These are phyloP conservation scores for Achatina immaculata DNA, from an alignment of 1,140 invertebrate species.

Conservation along the genomic window DNA sequence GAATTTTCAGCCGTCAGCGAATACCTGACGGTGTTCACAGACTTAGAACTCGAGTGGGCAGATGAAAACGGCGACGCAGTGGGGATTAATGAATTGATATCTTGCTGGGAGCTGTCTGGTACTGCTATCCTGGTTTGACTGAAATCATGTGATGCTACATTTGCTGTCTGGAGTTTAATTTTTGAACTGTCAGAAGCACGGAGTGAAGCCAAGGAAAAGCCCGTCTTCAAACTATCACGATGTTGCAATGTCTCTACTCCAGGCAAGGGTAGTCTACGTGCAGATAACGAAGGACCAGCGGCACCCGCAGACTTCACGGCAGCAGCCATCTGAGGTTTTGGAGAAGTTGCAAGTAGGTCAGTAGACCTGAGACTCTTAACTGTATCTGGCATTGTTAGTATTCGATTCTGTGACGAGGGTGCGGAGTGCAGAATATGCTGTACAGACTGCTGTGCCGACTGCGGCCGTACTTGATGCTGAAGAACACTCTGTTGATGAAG, in stretches of 20 bases:
- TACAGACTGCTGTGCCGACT: neutral
- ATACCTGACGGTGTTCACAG: neutral
- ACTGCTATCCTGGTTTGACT: neutral
- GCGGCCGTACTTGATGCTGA: slow-evolving; percentile 5
- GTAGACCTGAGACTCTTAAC: neutral
- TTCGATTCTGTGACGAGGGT: neutral
- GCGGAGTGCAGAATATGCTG: neutral
- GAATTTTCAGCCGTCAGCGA: neutral
- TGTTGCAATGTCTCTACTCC: neutral
- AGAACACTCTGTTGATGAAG: neutral
- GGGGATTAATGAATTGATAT: neutral
- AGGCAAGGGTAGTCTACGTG: neutral
- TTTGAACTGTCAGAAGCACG: neutral
- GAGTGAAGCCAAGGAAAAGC: neutral
- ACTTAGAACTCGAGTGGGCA: neutral
- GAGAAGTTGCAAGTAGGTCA: neutral
- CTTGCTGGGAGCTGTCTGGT: neutral
- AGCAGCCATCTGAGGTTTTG: neutral
- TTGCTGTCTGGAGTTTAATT: neutral
- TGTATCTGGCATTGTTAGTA: neutral
- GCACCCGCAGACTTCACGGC: neutral
- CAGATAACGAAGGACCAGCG: neutral
- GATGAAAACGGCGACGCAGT: neutral
- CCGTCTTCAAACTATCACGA: neutral
- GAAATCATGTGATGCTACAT: neutral